phyloP scores from a whole-genome alignment of 2,113 vertebrate species.

The Phaetusa simplex region DNA sequence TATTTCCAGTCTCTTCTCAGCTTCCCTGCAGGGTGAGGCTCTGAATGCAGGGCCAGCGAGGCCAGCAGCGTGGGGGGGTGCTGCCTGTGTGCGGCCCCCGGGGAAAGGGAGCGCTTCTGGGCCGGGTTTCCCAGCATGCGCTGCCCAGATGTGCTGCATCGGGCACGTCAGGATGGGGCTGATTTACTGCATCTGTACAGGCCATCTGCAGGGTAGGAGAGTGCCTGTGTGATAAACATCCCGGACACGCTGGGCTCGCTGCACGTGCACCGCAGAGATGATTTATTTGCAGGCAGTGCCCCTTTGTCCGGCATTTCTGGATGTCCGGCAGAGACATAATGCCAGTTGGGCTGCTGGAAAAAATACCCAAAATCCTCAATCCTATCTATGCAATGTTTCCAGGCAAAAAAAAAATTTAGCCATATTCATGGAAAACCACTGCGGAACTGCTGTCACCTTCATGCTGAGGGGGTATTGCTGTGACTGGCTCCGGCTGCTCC shows the following conservation, averaged over 20 bases:
- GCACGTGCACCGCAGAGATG: neutral
- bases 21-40: neutral
- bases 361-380: neutral
- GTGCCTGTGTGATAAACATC: slow-evolving; percentile 17
- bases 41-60: neutral
- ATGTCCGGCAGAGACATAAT: neutral
- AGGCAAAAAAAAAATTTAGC: neutral
- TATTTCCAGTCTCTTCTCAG: neutral
- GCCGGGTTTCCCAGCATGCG: slow-evolving; percentile 13
- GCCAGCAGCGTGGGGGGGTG: neutral
- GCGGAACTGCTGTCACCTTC: neutral
- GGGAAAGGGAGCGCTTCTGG: neutral
- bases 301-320: slow-evolving; percentile 1
- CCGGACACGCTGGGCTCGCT: neutral
- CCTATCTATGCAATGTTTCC: neutral
- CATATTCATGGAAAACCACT: neutral
- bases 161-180: slow-evolving; percentile 7
- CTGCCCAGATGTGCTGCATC: slow-evolving; percentile 43
- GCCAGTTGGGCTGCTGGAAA: neutral
- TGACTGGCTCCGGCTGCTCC: neutral
- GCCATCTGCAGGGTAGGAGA: slow-evolving; percentile 33
- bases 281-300: slow-evolving; percentile 3
- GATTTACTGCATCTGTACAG: slow-evolving; percentile 50
- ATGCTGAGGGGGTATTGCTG: neutral
- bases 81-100: neutral